These are phyloP conservation scores for Benitochromis conjunctus DNA, from an alignment of 2,113 vertebrate genomes.

Conservation along the genomic window DNA sequence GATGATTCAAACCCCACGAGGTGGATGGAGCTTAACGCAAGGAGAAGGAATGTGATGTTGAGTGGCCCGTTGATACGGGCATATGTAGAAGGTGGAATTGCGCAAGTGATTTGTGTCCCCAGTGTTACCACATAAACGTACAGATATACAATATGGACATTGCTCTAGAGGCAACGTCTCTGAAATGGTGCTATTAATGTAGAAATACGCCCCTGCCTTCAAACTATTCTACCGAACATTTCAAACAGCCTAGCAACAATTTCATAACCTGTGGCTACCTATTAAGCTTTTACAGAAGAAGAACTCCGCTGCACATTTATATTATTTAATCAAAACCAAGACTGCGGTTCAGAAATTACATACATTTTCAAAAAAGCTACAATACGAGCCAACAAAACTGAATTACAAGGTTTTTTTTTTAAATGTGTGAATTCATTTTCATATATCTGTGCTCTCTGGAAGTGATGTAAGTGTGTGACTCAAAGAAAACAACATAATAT, in stretches of 20 bases:
- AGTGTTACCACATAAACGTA: background rate
- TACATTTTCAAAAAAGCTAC: background rate
- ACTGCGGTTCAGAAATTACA: background rate
- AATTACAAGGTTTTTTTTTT: background rate
- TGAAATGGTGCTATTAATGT: background rate
- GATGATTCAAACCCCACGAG: slow-evolving; percentile 63
- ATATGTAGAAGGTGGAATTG: slow-evolving; percentile 5
- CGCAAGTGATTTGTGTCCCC: background rate
- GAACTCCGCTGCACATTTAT: background rate
- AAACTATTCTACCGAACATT: background rate
- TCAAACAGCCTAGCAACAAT: background rate
- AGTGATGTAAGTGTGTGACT: background rate
- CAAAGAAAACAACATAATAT: background rate
- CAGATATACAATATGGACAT: background rate
- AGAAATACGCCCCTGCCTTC: background rate
- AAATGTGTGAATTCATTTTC: background rate
- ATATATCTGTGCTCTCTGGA: background rate
- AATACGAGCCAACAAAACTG: background rate
- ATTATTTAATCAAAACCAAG: background rate
- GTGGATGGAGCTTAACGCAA: slow-evolving; percentile 20
- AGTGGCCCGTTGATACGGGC: slow-evolving; percentile 8
- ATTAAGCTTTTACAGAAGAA: background rate
- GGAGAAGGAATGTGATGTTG: slow-evolving; percentile 31
- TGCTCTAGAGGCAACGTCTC: background rate
- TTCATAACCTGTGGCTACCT: background rate